phyloP scores from a whole-genome alignment of 2,888 invertebrate species.

The Oscheius sp. region DNA sequence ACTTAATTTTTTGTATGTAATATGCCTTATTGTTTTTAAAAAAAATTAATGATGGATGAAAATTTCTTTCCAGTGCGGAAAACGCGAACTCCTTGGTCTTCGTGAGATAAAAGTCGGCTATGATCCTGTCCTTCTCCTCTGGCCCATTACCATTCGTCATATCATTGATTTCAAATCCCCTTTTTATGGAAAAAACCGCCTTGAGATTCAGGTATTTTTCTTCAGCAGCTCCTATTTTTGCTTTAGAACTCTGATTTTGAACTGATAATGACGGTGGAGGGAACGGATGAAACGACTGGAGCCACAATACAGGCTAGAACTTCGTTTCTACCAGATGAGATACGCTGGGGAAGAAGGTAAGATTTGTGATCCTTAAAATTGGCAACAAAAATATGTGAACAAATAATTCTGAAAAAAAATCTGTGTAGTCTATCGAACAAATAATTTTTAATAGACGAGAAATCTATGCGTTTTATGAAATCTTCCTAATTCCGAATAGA shows the following conservation, averaged over 20 bases:
- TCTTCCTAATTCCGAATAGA: too few relatives aligned
- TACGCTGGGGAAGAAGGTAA: slow-evolving; percentile 2
- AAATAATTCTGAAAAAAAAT: too few relatives aligned
- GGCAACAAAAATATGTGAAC: too few relatives aligned
- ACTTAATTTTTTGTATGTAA: too few relatives aligned
- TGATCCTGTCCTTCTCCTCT: slow-evolving; percentile 11
- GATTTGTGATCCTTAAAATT: background rate
- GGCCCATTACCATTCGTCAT: slow-evolving; percentile 21
- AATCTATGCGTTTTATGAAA: too few relatives aligned
- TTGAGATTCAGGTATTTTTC: background rate
- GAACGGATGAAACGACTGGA: slow-evolving; percentile 22
- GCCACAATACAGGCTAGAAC: slow-evolving; percentile 15
- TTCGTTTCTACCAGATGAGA: slow-evolving; percentile 17
- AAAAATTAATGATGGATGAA: background rate
- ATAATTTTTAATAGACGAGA: too few relatives aligned
- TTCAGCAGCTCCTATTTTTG: background rate
- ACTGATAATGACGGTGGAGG: slow-evolving; percentile 25
- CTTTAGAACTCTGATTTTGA: slow-evolving; percentile 17
- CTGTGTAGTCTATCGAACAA: too few relatives aligned
- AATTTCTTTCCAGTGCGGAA: background rate
- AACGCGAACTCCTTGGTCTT: slow-evolving; percentile 12
- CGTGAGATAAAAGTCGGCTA: slow-evolving; percentile 21
- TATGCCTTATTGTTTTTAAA: too few relatives aligned
- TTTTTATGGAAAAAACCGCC: background rate
- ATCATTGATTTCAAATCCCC: slow-evolving; percentile 20